Conservation (phyloP, 2,113 vertebrate genomes). For the Vidua macroura region DNA sequence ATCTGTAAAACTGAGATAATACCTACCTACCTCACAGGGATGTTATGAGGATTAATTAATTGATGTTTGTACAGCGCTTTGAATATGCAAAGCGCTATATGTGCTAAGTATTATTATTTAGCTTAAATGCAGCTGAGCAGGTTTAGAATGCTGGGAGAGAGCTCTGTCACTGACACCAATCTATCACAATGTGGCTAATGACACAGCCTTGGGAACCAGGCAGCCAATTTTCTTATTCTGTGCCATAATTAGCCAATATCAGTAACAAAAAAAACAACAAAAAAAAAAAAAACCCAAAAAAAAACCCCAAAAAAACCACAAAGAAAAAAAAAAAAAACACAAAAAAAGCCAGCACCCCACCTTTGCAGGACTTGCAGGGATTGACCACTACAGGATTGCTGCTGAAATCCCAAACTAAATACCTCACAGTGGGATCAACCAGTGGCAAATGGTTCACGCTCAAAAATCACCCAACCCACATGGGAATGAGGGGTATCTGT, state of each 20-base stretch:
- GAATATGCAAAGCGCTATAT: conserved; percentile 62
- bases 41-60: conserved; percentile 70
- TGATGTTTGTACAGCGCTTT: conserved; percentile 64
- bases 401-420: not conserved
- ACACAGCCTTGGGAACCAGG: conserved; percentile 38
- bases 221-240: conserved; percentile 30
- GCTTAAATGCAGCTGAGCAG: conserved; percentile 44
- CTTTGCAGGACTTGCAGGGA: not conserved
- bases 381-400: not conserved
- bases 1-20: conserved; percentile 71
- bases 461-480: not conserved
- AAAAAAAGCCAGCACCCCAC: not conserved
- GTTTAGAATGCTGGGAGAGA: conserved; percentile 46
- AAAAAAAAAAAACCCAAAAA: not conserved
- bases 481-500: not conserved
- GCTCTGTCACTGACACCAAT: conserved; percentile 50
- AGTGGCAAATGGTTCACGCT: not conserved
- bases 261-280: not conserved
- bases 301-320: too few species aligned
- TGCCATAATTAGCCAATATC: conserved; percentile 58
- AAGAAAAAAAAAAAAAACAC: too few species aligned
- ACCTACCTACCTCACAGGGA: conserved; percentile 65
- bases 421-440: not conserved
- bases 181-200: conserved; percentile 48
- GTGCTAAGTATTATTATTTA: conserved; percentile 60